phyloP scores from a whole-genome alignment of 1,140 invertebrate genomes.

The Ptiloglossa arizonensis region DNA sequence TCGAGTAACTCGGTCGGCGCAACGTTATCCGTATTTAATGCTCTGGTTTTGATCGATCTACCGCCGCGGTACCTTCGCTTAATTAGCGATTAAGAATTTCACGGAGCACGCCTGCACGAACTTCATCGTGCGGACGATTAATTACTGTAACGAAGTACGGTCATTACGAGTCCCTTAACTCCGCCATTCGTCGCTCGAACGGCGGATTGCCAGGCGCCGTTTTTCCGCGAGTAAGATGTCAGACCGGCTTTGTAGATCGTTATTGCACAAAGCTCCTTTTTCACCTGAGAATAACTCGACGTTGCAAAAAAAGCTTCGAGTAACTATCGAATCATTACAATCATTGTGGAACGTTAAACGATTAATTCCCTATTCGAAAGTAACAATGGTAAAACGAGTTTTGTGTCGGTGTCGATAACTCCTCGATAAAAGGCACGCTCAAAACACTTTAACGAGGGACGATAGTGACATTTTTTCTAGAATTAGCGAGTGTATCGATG shows the following conservation, averaged over 20 bases:
- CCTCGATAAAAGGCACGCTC: too few species aligned
- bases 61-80: not conserved
- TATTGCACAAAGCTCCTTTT: not conserved
- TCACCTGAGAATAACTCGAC: not conserved
- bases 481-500: too few species aligned
- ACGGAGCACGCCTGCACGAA: not conserved
- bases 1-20: too few species aligned
- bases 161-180: not conserved
- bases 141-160: not conserved
- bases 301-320: too few species aligned
- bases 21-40: too few species aligned
- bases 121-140: not conserved
- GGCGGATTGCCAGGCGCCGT: constrained; percentile 10
- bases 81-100: constrained; percentile 30
- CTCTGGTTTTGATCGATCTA: too few species aligned
- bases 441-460: too few species aligned
- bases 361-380: not conserved
- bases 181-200: not conserved
- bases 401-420: too few species aligned
- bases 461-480: too few species aligned
- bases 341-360: not conserved
- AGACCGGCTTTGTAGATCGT: not conserved
- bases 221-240: not conserved
- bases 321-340: not conserved
- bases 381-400: not conserved